phyloP scores from a whole-genome alignment of 2,888 invertebrate genomes.

The Pyrgus malvae region DNA sequence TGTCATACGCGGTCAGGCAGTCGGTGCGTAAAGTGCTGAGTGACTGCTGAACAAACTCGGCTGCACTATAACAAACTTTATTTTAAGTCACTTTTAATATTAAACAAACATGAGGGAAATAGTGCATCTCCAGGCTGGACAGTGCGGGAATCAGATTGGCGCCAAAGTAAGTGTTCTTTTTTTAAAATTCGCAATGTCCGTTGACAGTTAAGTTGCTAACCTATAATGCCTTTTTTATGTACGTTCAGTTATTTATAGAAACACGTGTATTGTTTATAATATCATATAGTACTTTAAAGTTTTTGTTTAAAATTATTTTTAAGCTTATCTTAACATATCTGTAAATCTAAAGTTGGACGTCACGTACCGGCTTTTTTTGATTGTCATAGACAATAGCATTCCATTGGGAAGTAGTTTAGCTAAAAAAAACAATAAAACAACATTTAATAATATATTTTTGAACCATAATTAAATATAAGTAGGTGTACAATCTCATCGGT shows the following conservation, averaged over 20 bases:
- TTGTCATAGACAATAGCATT: too few relatives aligned
- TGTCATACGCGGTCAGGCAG: conserved; percentile 42
- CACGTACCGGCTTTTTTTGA: too few relatives aligned
- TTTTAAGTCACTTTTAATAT: conserved; percentile 42
- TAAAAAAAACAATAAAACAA: too few relatives aligned
- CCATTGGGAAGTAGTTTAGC: too few relatives aligned
- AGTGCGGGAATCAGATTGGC: conserved; percentile 93
- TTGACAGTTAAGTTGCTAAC: conserved; percentile 36
- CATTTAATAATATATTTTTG: too few relatives aligned
- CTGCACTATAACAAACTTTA: conserved; percentile 25
- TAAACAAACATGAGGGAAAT: conserved; percentile 88
- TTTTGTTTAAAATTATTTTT: too few relatives aligned
- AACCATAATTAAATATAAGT: too few relatives aligned
- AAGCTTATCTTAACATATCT: too few relatives aligned
- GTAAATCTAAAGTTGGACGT: too few relatives aligned
- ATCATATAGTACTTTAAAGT: not conserved
- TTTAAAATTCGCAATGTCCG: conserved; percentile 39
- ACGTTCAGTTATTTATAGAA: not conserved
- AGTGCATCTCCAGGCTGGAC: conserved; percentile 91
- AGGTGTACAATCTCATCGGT: too few relatives aligned
- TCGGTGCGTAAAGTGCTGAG: conserved; percentile 46
- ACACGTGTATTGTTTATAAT: not conserved
- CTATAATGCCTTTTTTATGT: conserved; percentile 13
- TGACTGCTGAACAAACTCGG: conserved; percentile 37
- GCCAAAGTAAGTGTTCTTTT: conserved; percentile 69